Percentiles rank a stretch among this genome's conserved stretches.
phyloP scores from a whole-genome alignment of 2,888 invertebrate species.

The Napeogenes sylphis region DNA sequence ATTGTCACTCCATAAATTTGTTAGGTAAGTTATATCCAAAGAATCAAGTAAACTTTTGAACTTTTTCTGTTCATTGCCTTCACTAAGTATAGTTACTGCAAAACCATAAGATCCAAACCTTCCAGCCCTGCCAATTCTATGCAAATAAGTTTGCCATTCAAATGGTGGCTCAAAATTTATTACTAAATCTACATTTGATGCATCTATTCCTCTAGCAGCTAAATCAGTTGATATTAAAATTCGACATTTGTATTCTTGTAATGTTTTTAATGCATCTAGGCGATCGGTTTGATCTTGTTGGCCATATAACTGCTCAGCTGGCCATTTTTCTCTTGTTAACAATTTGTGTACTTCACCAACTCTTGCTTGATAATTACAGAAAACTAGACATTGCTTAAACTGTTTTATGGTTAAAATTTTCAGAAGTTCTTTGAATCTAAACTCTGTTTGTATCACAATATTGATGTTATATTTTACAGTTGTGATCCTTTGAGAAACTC shows the following conservation, averaged over 20 bases:
- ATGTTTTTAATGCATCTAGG: constrained; percentile 83
- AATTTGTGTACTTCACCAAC: constrained; percentile 87
- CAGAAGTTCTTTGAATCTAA: constrained; percentile 81
- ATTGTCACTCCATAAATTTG: constrained; percentile 49
- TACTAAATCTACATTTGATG: constrained; percentile 93
- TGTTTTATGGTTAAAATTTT: constrained; percentile 83
- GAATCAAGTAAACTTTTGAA: constrained; percentile 78
- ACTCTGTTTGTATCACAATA: constrained; percentile 80
- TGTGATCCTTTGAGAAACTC: constrained; percentile 87
- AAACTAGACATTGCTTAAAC: constrained; percentile 94
- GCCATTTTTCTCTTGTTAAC: constrained; percentile 85
- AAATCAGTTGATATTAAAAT: constrained; percentile 94
- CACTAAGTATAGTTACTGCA: constrained; percentile 84
- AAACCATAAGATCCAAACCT: constrained; percentile 92
- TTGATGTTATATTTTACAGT: constrained; percentile 80
- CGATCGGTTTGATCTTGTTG: constrained; percentile 88
- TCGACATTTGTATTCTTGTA: constrained; percentile 88
- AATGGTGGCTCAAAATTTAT: constrained; percentile 93
- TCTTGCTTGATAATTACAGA: constrained; percentile 91
- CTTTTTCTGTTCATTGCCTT: constrained; percentile 78
- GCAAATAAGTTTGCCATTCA: constrained; percentile 90
- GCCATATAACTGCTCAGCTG: constrained; percentile 86
- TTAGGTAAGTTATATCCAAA: constrained; percentile 67
- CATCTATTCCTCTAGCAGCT: constrained; percentile 96
- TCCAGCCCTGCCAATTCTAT: constrained; percentile 97